phyloP scores from a whole-genome alignment of 2,888 invertebrate species.

The Eretmocerus hayati region DNA sequence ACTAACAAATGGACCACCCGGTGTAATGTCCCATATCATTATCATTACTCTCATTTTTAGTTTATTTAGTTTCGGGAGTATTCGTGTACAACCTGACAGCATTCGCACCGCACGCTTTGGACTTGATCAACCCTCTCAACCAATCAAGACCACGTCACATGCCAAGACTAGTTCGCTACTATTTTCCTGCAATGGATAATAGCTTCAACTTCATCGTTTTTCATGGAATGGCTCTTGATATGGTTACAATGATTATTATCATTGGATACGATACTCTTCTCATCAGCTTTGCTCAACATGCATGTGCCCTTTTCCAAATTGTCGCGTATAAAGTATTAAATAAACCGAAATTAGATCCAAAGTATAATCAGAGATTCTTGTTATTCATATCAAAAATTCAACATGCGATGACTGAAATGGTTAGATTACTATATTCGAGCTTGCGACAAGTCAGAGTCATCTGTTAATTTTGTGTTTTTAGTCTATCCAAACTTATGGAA shows the following conservation, averaged over 20 bases:
- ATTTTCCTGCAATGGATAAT: conserved; percentile 1
- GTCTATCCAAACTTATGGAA: too few relatives aligned
- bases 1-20: too few relatives aligned
- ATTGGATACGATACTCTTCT: conserved; percentile 9
- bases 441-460: too few relatives aligned
- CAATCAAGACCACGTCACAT: conserved; percentile 1
- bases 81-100: background rate
- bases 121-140: conserved; percentile 6
- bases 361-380: too few relatives aligned
- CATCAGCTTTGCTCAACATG: conserved; percentile 5
- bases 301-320: conserved; percentile 9
- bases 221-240: conserved; percentile 3
- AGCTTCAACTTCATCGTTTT: conserved; percentile 1
- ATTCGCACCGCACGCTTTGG: conserved; percentile 2
- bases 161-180: background rate
- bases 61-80: background rate
- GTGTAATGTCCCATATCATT: too few relatives aligned
- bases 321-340: conserved; percentile 9
- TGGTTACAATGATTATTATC: background rate
- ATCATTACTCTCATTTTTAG: too few relatives aligned
- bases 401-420: too few relatives aligned
- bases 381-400: too few relatives aligned
- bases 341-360: too few relatives aligned
- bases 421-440: too few relatives aligned
- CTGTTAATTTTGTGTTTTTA: too few relatives aligned